These are phyloP conservation scores for Heterodera filipjevi DNA, from an alignment of 2,888 invertebrate species.

Conservation along the genomic window DNA sequence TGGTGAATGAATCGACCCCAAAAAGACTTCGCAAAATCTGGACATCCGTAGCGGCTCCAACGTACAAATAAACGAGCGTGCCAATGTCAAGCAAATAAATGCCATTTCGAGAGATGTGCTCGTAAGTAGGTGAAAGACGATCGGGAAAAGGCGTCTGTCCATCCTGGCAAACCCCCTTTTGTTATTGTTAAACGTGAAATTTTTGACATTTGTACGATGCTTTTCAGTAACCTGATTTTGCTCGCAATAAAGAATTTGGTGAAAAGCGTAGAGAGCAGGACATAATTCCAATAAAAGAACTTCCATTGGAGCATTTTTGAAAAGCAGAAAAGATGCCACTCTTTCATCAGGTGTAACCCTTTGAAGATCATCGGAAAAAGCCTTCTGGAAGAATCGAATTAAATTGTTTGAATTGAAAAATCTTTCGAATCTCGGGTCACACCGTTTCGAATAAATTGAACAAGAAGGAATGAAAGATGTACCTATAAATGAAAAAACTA, in stretches of 20 bases:
- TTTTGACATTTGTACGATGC: too few relatives aligned
- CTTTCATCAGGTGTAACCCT: conserved; percentile 81
- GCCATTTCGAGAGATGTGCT: conserved; percentile 77
- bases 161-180: neutral
- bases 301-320: conserved; percentile 83
- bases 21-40: conserved; percentile 79
- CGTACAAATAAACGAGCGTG: conserved; percentile 79
- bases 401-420: too few relatives aligned
- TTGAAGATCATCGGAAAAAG: conserved; percentile 80
- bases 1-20: conserved; percentile 76
- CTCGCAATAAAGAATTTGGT: conserved; percentile 67
- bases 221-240: neutral
- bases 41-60: conserved; percentile 79
- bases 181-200: too few relatives aligned
- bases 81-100: conserved; percentile 90
- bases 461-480: too few relatives aligned
- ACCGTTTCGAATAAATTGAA: too few relatives aligned
- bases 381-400: conserved; percentile 77
- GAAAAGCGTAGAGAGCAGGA: conserved; percentile 88
- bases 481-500: too few relatives aligned
- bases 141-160: conserved; percentile 71
- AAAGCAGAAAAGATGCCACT: conserved; percentile 86
- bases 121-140: conserved; percentile 81
- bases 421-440: too few relatives aligned
- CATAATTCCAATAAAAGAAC: conserved; percentile 83